Evolutionary conservation across 1,140 invertebrate genomes (phyloP), one percentile per base, ranked within the genome.

Genomic region (Mamestra configurata): DNA sequence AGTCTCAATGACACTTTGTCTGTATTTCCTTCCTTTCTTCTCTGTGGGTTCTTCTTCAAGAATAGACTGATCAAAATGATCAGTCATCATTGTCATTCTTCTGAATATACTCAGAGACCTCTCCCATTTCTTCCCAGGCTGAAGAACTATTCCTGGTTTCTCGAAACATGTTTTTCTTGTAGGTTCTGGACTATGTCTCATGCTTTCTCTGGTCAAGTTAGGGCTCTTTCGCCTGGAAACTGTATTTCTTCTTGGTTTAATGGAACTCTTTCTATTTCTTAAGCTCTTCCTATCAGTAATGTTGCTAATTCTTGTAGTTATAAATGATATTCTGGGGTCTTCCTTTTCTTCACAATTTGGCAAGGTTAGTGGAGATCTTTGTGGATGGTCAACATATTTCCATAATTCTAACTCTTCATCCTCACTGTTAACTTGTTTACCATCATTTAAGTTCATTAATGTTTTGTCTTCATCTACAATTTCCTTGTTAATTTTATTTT

Each of bases 121-220:
- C 75, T 94, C 93, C 93, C 93, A 95, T 88, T 92, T 90, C 77
- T 95, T 95, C 2, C 94, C 95, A 22, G 95, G 94, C 57, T 92
- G 89, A 7, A 94, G 77, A 6, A 93, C 88, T 81, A 94, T 93
- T 15, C 75, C 80, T 79, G 84, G 87, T 85, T 89, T 90, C n/a
- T 85, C 84, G 6, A 77, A 81, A 18, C 46, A 64, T 15, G 59
- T 27, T 20, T 76, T 64, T 80, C 79, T 49, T 4, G 70, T 70
- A 53, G 27, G 15, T 40, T 53, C 53, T 51, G 55, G 49, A 57
- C 61, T 53, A 13, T 40, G 27, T 72, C 18, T 76, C 18, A 66
- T 53, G 31, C 70, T 61, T 79, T 64, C 75, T 43, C 46, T 79
- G 49, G 27, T n/a, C 7, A 82, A 53, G 6, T 37, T 8, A 40